Evolutionary conservation across 2,797 vertebrate species (phyloP), one percentile per base, ranked within the genome.

Genomic region (Petrocephalus schoutedeni): DNA sequence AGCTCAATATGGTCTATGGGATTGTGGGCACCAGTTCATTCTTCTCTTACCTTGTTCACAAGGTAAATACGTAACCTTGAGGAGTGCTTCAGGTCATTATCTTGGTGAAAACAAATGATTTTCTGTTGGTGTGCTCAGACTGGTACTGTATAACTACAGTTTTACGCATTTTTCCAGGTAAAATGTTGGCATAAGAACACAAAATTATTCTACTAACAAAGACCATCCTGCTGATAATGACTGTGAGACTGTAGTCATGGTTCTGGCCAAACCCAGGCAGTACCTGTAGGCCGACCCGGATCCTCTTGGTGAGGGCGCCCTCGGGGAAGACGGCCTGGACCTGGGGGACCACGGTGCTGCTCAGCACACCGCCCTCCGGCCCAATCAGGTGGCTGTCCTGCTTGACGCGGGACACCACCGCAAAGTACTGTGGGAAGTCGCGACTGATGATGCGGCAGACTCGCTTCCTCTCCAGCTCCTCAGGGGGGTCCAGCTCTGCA

Each of bases 351-450:
- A 99, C 97, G 0, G 97, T 98, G 94, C 98, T 99, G 94, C 98
- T 99, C 88, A 99, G 95, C 91, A 99, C 94, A 0, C 98, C 98
- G 1, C 98, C 98, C 90, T 99, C 98, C 0, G 98, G 98, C 51
- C 98, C 98, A 45, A 99, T 99, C 86, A 99, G 95, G 93, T 98
- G 97, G 91, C 96, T 98, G 94, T 99, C 98, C 93, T 99, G 98
- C 89, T 99, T 99, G 92, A 98, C 94, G 0, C 98, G 96, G 0
- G 98, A 99, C 89, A 99, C 98, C 89, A 99, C 98, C 0, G 98
- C 98, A 58, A 99, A 99, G 94, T 98, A 99, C 87, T 99, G 98
- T 0, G 98, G 98, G 92, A 99, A 99, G 92, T 99, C 98, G 19
- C 97, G 95, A 0, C 98, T 99, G 92, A 99, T 97, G 93, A 99